A percentile compares a stretch with the other conserved stretches of the same genome.
Evolutionary conservation across 2,888 invertebrate species (phyloP).

Genomic region (Patella depressa): DNA sequence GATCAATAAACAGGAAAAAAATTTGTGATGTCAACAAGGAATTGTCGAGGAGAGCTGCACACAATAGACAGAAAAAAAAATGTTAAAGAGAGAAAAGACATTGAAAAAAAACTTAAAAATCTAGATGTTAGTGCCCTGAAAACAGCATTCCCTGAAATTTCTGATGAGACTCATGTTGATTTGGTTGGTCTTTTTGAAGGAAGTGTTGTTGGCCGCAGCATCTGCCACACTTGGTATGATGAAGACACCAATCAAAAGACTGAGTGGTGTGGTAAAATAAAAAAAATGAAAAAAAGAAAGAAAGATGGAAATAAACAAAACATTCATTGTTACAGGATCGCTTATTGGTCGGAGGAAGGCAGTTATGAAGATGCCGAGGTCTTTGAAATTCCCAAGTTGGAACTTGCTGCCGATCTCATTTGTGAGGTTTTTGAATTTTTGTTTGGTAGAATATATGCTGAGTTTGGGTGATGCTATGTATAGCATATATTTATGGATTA

Average conservation of each 20-base stretch:
- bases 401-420: constrained; percentile 25
- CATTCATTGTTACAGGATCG: neutral
- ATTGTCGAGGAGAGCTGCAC: constrained; percentile 4
- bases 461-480: neutral
- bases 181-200: constrained; percentile 23
- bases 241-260: neutral
- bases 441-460: neutral
- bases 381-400: constrained; percentile 18
- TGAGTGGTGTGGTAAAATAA: constrained; percentile 8
- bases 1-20: constrained; percentile 9
- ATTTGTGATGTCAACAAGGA: constrained; percentile 8
- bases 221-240: constrained; percentile 29
- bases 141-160: neutral
- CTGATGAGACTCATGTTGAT: neutral
- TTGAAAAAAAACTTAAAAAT: constrained; percentile 14
- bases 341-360: constrained; percentile 18
- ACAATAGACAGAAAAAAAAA: constrained; percentile 21
- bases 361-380: constrained; percentile 26
- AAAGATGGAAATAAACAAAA: neutral
- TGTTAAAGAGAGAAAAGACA: constrained; percentile 23
- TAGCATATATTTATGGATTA: too few species aligned
- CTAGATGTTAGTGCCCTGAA: neutral
- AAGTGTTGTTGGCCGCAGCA: constrained; percentile 24
- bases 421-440: constrained; percentile 19
- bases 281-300: constrained; percentile 18